Base-by-base conservation (phyloP, 2,113 vertebrate species). In the Tamias sibiricus region DNA sequence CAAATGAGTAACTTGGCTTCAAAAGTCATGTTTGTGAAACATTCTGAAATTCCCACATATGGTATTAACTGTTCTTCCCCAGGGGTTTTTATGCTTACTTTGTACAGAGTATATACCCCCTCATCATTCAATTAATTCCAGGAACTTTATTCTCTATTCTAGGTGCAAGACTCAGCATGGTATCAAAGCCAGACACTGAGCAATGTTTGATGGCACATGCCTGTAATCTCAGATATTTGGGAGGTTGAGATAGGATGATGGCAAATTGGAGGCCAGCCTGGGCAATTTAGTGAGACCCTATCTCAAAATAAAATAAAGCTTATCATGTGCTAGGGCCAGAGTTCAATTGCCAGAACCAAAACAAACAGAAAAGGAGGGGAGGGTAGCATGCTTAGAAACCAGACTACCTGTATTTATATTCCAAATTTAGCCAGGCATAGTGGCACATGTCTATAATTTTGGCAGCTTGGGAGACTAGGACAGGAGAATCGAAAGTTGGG, bases 41-140 rank as follows among this genome's bases (percentile, higher is more conserved):
- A 86, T 91, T 88, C 90, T 88, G 44, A 96, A 94, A 96, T 52
- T 91, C 26, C 37, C 79, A 52, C 13, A 87, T 22, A 74, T 22
- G 40, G 95, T 93, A 91, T 75, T 79, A 94, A 76, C 6, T 94
- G 54, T 28, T 91, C n/a, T 91, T 32, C 40, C 62, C 17, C 24
- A 47, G 11, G 24, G 2, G 28, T 62, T n/a, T 95, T 22, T 54
- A 87, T 13, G 71, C 71, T n/a, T 85, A 88, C 92, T 94, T 57
- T 81, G 24, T 62, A 88, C 22, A 94, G 24, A 88, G 42, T 87
- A 94, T 93, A 71, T 57, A 82, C 54, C 47, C 79, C n/a, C 9
- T 54, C 22, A n/a, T 24, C 57, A 83, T 77, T 87, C n/a, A 83
- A 95, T 59, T 91, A 94, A 87, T 88, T 93, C 80, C 86, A 96